Percentiles rank a stretch among this genome's conserved stretches.
These are phyloP conservation scores for Pan paniscus DNA, from an alignment of 2,113 vertebrate genomes.

Conservation along the genomic window DNA sequence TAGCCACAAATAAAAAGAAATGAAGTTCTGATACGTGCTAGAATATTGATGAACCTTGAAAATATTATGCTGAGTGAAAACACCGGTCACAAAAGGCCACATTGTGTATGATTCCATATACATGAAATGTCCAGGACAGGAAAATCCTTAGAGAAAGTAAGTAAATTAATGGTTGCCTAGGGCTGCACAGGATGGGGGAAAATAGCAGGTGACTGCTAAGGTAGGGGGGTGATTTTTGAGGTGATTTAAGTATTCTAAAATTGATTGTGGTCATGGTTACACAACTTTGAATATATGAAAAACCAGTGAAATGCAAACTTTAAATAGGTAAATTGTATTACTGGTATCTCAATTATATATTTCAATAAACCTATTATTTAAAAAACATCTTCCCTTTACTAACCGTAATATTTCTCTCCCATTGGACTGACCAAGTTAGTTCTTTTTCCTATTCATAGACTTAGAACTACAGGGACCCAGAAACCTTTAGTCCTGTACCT, in stretches of 20 bases:
- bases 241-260: constrained; percentile 20
- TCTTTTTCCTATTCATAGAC: neutral
- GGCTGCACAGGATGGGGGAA: neutral
- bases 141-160: neutral
- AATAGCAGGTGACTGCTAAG: neutral
- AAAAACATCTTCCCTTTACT: neutral
- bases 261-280: neutral
- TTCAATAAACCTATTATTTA: neutral
- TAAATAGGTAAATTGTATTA: neutral
- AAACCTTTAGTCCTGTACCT: neutral
- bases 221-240: neutral
- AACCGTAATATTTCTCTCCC: neutral
- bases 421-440: neutral
- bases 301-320: neutral
- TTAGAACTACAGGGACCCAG: neutral
- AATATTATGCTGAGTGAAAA: neutral
- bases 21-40: neutral
- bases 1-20: neutral
- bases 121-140: constrained; percentile 12
- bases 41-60: neutral
- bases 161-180: neutral
- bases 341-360: neutral
- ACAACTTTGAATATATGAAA: neutral
- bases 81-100: neutral
- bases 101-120: neutral